Percentiles rank a stretch among this genome's conserved stretches.
Evolutionary conservation across 2,888 invertebrate species (phyloP).

Genomic region (Conus canariensis): DNA sequence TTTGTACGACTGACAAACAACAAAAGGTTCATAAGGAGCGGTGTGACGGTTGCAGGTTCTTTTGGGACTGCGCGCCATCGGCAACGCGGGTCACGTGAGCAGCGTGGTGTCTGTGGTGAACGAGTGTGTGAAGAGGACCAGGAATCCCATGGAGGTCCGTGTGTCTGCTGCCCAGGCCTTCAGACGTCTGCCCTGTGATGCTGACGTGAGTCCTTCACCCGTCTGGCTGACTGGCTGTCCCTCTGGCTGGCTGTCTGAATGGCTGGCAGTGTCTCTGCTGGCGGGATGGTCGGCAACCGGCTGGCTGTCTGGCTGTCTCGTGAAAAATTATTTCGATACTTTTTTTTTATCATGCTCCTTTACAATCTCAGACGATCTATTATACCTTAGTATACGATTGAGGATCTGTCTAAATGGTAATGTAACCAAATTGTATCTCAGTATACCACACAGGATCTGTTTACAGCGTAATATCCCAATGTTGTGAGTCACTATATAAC

Average conservation of each 20-base stretch:
- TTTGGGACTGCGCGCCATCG: conserved; percentile 87
- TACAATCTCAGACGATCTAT: too few relatives aligned
- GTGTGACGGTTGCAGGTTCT: conserved; percentile 53
- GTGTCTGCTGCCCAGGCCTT: conserved; percentile 90
- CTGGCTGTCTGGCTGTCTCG: too few relatives aligned
- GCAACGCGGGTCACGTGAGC: conserved; percentile 88
- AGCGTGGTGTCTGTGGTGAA: conserved; percentile 60
- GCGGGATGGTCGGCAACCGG: too few relatives aligned
- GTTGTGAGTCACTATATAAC: too few relatives aligned
- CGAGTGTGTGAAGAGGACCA: conserved; percentile 78
- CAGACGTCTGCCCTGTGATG: conserved; percentile 85
- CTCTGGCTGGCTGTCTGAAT: neutral
- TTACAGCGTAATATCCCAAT: too few relatives aligned
- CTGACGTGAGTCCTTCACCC: conserved; percentile 66
- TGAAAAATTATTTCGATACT: too few relatives aligned
- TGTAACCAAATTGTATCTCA: too few relatives aligned
- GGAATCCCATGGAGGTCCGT: conserved; percentile 85
- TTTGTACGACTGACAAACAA: neutral
- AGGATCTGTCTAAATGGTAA: too few relatives aligned
- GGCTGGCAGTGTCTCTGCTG: too few relatives aligned
- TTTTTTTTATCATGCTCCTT: too few relatives aligned
- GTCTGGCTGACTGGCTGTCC: neutral
- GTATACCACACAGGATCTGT: too few relatives aligned
- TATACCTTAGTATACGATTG: too few relatives aligned
- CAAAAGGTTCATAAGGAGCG: neutral